Conservation (phyloP, 2,113 vertebrate species). For the Stegostoma tigrinum region DNA sequence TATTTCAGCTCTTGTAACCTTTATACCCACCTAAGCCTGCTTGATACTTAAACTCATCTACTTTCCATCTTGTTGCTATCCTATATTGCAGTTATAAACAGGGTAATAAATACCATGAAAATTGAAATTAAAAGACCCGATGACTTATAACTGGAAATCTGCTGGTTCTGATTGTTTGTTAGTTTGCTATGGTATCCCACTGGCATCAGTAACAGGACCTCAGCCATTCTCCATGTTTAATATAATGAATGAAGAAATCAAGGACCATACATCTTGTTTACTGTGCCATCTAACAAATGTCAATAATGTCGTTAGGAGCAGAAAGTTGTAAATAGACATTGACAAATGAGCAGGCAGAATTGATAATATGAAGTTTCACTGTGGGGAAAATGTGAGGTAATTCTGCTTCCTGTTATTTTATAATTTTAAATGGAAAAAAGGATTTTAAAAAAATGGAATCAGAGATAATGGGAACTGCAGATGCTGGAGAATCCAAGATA, state of each 20-base stretch:
- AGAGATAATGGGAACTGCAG: no score
- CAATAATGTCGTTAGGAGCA: neutral
- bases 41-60: neutral
- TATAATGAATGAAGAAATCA: no score
- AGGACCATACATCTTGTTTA: neutral
- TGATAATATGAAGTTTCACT: neutral
- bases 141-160: neutral
- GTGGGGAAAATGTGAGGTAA: neutral
- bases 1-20: neutral
- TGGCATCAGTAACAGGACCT: neutral
- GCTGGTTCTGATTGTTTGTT: no score
- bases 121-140: neutral
- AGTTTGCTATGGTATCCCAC: neutral
- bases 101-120: neutral
- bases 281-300: neutral
- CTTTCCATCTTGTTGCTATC: neutral
- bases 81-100: neutral
- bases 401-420: neutral
- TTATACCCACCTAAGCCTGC: neutral
- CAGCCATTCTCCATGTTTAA: no score
- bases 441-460: no score
- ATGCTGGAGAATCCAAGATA: no score
- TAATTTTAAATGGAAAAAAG: no score
- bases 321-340: neutral
- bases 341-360: neutral